phyloP scores from a whole-genome alignment of 1,140 invertebrate genomes.

The Magallana gigas region DNA sequence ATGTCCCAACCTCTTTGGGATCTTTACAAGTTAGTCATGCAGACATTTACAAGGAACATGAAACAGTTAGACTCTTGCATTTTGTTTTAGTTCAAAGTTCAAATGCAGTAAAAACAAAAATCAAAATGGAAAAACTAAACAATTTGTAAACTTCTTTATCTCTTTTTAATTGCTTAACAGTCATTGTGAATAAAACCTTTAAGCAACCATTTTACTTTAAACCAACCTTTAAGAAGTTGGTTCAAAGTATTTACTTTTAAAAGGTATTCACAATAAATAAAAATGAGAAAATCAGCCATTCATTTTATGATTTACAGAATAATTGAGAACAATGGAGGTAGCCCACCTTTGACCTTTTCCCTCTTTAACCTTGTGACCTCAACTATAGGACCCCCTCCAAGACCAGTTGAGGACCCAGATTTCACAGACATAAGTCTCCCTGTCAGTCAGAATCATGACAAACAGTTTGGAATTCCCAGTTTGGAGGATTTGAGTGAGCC shows the following conservation, averaged over 20 bases:
- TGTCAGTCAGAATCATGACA: conserved; percentile 63
- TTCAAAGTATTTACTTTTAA: too few relatives aligned
- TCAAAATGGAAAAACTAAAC: too few relatives aligned
- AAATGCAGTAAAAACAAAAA: too few relatives aligned
- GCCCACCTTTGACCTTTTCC: conserved; percentile 73
- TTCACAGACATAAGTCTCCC: conserved; percentile 81
- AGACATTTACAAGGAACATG: not conserved
- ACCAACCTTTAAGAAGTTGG: too few relatives aligned
- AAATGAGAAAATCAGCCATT: too few relatives aligned
- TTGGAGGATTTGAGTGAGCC: conserved; percentile 83
- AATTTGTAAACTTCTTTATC: too few relatives aligned
- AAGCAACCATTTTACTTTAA: too few relatives aligned
- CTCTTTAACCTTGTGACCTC: conserved; percentile 72
- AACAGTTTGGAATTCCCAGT: conserved; percentile 80
- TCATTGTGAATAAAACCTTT: too few relatives aligned
- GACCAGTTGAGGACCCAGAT: conserved; percentile 81
- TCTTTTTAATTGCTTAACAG: too few relatives aligned
- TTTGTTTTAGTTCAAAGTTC: too few relatives aligned
- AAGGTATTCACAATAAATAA: too few relatives aligned
- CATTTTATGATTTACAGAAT: conserved; percentile 62
- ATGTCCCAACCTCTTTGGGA: conserved; percentile 77
- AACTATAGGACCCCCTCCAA: conserved; percentile 83
- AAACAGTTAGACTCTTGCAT: too few relatives aligned
- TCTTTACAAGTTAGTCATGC: conserved; percentile 67
- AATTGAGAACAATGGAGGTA: conserved; percentile 72